Evolutionary conservation across 1,140 invertebrate genomes (phyloP).

Genomic region (Holcopasites calliopsidis): DNA sequence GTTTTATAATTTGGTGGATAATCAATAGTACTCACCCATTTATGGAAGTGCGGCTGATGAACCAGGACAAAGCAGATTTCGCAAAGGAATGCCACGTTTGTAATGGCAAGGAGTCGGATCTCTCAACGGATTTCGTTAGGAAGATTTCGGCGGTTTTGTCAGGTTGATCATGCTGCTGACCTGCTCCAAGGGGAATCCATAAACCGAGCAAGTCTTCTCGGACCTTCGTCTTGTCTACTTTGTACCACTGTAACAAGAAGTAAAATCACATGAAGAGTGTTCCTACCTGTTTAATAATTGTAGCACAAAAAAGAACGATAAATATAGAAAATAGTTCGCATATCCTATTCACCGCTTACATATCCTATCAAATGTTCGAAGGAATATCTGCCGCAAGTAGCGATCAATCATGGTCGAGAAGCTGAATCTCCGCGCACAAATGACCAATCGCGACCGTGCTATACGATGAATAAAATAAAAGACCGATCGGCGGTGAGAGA

Average conservation of each 20-base stretch:
- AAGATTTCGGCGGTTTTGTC: slow-evolving; percentile 84
- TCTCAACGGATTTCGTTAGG: slow-evolving; percentile 82
- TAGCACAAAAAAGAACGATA: too few species aligned
- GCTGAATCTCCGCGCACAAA: too few species aligned
- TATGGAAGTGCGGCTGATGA: slow-evolving; percentile 86
- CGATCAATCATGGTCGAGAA: too few species aligned
- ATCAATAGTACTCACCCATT: slow-evolving; percentile 83
- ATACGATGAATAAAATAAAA: too few species aligned
- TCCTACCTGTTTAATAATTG: background rate
- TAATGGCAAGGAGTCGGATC: slow-evolving; percentile 83
- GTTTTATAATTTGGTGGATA: too few species aligned
- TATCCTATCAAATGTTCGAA: too few species aligned
- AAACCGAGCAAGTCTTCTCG: slow-evolving; percentile 72
- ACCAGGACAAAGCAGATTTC: slow-evolving; percentile 83
- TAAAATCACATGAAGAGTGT: background rate
- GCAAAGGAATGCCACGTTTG: slow-evolving; percentile 85
- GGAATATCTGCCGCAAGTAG: too few species aligned
- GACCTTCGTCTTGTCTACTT: slow-evolving; percentile 74
- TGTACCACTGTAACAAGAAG: slow-evolving; percentile 80
- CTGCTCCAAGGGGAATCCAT: slow-evolving; percentile 80
- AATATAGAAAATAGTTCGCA: too few species aligned
- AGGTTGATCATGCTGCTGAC: slow-evolving; percentile 69
- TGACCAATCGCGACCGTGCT: too few species aligned
- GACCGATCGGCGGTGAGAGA: too few species aligned
- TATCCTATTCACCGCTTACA: too few species aligned